Evolutionary conservation across 1,140 invertebrate genomes (phyloP), one percentile per base, ranked within the genome.

Genomic region (Zaprionus ghesquierei): DNA sequence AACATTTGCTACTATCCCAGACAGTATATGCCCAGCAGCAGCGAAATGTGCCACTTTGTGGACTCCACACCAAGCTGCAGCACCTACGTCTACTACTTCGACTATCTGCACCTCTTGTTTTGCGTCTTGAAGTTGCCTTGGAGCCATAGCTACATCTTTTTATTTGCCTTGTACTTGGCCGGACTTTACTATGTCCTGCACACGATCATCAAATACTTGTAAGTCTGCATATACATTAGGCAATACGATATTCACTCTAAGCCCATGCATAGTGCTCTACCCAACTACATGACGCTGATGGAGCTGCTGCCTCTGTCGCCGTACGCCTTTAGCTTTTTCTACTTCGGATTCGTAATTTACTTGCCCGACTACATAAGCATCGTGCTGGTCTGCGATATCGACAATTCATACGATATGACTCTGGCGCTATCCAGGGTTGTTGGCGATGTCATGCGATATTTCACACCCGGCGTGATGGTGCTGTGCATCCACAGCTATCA

Each of bases 121-220:
- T 77, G 80, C 49, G 1, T 2, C 0, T 9, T 63, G 0, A 1
- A 62, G 0, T 5, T 77, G 6, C 9, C 33, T 0, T 27, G 20
- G 15, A 6, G 53, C 9, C 23, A 29, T 1, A 1, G 22, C 5
- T 65, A 41, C 25, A 38, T 49, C 2, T 6, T 73, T 9, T 10
- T 64, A 0, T 5, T 35, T 2, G 25, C 2, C 2, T 0, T 58
- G 1, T 63, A 33, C 49, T 29, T 10, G 27, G 25, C 5, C 6
- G 9, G 18, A 10, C 2, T 50, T 0, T 63, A 38, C 13, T 12
- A 10, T 2, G 0, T 68, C 6, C 13, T 61, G 1, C 55, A 61
- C 27, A 50, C 80, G 60, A 18, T 80, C 15, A 31, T 49, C 3
- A 85, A 77, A 22, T 80, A 80, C n/a, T 85, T 84, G 81, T 84